Evolutionary conservation across 2,888 invertebrate species (phyloP).

Genomic region (Lepidocyrtinus sp.): DNA sequence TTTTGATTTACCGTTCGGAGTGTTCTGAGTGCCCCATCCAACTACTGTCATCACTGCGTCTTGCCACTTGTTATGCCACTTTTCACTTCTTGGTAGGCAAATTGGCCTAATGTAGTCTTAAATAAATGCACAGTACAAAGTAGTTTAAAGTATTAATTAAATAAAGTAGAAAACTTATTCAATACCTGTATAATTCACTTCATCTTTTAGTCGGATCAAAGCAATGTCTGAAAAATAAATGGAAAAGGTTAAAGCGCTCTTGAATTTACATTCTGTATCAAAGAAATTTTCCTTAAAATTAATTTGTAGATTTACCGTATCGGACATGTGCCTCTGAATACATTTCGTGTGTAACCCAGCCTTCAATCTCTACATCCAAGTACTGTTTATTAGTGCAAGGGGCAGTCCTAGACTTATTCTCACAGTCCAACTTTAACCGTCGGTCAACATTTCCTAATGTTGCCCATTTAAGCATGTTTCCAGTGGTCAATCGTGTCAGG

Average conservation of each 20-base stretch:
- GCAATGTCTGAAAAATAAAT: slow-evolving; percentile 57
- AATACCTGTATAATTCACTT: slow-evolving; percentile 52
- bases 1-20: slow-evolving; percentile 16
- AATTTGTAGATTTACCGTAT: slow-evolving; percentile 32
- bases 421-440: slow-evolving; percentile 29
- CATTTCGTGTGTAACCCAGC: slow-evolving; percentile 49
- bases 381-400: no score
- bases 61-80: slow-evolving; percentile 50
- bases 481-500: slow-evolving; percentile 39
- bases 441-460: slow-evolving; percentile 51
- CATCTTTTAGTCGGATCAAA: slow-evolving; percentile 41
- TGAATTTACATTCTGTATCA: no score
- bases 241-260: no score
- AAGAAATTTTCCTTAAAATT: no score
- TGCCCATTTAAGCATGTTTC: slow-evolving; percentile 32
- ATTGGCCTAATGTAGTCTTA: slow-evolving; percentile 62
- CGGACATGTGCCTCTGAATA: slow-evolving; percentile 57
- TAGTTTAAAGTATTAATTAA: neutral
- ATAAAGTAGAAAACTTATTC: neutral
- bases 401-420: slow-evolving; percentile 21
- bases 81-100: slow-evolving; percentile 61
- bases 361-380: slow-evolving; percentile 38
- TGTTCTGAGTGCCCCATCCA: slow-evolving; percentile 66
- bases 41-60: slow-evolving; percentile 60
- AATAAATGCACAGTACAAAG: neutral